Base-by-base conservation (phyloP, 2,113 vertebrate species). In the Cnemophilus loriae region DNA sequence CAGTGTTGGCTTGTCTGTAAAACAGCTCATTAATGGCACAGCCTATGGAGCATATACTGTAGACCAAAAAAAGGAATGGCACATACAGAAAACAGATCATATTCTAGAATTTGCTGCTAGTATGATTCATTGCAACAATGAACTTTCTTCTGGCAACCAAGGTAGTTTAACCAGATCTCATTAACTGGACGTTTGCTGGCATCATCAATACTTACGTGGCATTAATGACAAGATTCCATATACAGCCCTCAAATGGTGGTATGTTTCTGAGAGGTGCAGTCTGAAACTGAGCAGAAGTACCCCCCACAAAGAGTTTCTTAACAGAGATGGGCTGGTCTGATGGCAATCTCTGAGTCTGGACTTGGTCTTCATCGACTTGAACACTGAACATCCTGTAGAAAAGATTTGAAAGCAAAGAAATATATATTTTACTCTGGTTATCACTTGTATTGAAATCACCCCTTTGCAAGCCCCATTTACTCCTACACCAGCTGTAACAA, bases 201-300 rank as follows among this genome's bases (percentile, higher is more conserved):
- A 73, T 41, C 33, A 26, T 35, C 33, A 32, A 63, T 32, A 90
- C 99, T 95, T 98, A 99, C 99, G 97, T 93, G 57, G 98, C 96
- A 85, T 99, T 99, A 96, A 99, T 97, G 91, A 99, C 98, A 44
- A 99, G 98, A 90, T 99, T 99, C 99, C 99, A 99, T 59, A 99
- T 98, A 39, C 99, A 99, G 82, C 99, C 99, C 87, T 99, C 97
- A 91, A 99, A 99, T 5, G 99, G 97, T 63, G 98, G 95, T 67
- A 99, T 98, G 64, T 96, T 98, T 89, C 98, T 98, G 97, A 99
- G 95, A 23, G 98, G 97, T 1, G 88, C 96, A 70, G 93, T 97
- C 67, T 98, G 98, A 73, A 99, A 98, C 20, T 98, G 97, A 16
- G 97, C 61, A 10, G 99, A 98, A 57, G 98, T 98, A 14, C 99